phyloP scores from a whole-genome alignment of 2,113 vertebrate species.

The Chaetodon auriga region DNA sequence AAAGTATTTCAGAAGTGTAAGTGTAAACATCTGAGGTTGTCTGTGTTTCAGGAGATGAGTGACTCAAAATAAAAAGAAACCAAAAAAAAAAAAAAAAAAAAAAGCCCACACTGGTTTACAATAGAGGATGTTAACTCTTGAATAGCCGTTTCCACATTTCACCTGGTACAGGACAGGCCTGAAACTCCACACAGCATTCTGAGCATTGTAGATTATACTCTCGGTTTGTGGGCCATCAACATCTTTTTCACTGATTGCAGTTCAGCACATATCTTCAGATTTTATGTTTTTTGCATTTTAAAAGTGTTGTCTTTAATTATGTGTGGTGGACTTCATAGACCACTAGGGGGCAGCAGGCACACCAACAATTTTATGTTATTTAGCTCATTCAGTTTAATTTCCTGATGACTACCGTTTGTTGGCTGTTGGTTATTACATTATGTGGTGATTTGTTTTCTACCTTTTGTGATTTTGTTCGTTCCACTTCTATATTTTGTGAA shows the following conservation, averaged over 20 bases:
- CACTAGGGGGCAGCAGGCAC: not conserved
- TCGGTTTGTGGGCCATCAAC: not conserved
- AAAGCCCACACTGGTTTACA: not conserved
- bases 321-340: too few relatives aligned
- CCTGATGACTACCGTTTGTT: not conserved
- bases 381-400: not conserved
- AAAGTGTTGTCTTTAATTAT: not conserved
- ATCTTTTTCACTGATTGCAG: not conserved
- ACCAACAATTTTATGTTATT: fast-evolving
- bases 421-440: not conserved
- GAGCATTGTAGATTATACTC: not conserved
- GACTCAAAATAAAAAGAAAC: not conserved
- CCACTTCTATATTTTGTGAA: not conserved
- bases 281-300: not conserved
- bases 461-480: not conserved
- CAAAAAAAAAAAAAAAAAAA: not conserved
- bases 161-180: not conserved
- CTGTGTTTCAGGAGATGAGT: conserved; percentile 10
- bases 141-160: not conserved
- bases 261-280: not conserved
- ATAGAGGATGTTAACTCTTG: not conserved
- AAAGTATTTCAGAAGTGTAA: not conserved
- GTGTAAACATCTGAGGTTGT: not conserved
- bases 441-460: not conserved
- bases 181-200: not conserved